Base-by-base conservation (phyloP, 1,140 invertebrate genomes). In the Brachionus koreanus region DNA sequence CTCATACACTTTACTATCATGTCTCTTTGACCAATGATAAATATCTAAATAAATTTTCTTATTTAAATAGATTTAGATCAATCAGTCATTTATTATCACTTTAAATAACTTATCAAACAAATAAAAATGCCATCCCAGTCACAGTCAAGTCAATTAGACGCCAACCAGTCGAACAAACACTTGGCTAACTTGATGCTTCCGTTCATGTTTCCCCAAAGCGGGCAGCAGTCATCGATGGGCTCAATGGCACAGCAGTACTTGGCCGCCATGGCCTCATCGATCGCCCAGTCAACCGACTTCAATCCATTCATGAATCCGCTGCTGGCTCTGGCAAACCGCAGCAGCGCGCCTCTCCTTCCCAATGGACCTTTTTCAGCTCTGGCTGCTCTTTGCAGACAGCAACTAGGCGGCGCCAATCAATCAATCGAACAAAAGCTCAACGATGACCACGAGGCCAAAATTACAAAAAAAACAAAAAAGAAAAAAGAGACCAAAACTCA, bases 61-160 rank as follows among this genome's bases (percentile, higher is more conserved):
- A 57, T 57, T 57, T 57, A 57, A 57, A 57, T 9, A 57, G 16
- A 57, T 57, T 57, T 57, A 57, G 19, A 25, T 46, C 3, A 0
- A 46, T 57, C 19, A 52, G 39, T 42, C 12, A 52, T n/a, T 52
- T 19, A 0, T 6, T 7, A 9, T 57, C 49, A 23, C n/a, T 19
- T 9, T 25, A 42, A 1, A 29, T 29, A 29, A 29, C 29, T 29
- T 29, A 29, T 29, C 29, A 2, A 1, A 29, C 29, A 29, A 4
- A 49, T 29, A 1, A 74, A 46, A 46, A 74, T 74, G 69, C 69
- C 69, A 46, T 74, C 69, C 7, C 39, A 42, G 39, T 46, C 69
- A 43, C 39, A 42, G 39, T 46, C 69, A 43, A 74, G 69, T 49
- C 69, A 74, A 49, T 46, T 46, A 49, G 43, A 19, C 16, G 19